These are phyloP conservation scores for Leptobrachium ailaonicum DNA, from an alignment of 2,113 vertebrate genomes.

Conservation along the genomic window DNA sequence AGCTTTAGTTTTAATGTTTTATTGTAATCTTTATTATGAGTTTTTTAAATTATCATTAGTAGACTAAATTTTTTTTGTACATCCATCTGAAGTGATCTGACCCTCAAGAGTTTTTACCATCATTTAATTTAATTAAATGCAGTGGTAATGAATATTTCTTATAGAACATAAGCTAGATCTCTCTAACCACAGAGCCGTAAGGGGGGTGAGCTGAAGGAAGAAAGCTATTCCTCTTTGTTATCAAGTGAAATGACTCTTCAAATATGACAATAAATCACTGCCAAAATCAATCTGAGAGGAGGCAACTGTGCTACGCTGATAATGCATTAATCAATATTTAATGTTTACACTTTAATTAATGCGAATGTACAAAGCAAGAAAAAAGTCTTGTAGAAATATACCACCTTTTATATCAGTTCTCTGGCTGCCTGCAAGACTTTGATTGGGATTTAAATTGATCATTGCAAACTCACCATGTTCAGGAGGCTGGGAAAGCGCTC, in stretches of 20 bases:
- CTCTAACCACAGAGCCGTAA: slow-evolving; percentile 42
- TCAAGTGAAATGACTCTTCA: slow-evolving; percentile 98
- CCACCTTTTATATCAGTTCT: slow-evolving; percentile 88
- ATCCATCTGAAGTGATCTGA: too few relatives aligned
- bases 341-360: slow-evolving; percentile 99
- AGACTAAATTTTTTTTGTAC: too few relatives aligned
- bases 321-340: slow-evolving; percentile 99
- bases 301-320: slow-evolving; percentile 97
- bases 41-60: too few relatives aligned
- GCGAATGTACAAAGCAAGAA: slow-evolving; percentile 92
- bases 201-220: slow-evolving; percentile 65
- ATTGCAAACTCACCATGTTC: slow-evolving; percentile 47
- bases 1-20: too few relatives aligned
- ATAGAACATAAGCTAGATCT: slow-evolving; percentile 27
- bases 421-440: slow-evolving; percentile 70
- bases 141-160: slow-evolving; percentile 30
- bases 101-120: background rate
- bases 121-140: background rate
- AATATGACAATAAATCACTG: slow-evolving; percentile 99
- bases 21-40: too few relatives aligned
- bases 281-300: slow-evolving; percentile 95
- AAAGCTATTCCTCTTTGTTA: slow-evolving; percentile 95
- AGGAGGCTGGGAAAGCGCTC: background rate
- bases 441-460: slow-evolving; percentile 75
- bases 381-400: slow-evolving; percentile 89